phyloP scores from a whole-genome alignment of 2,797 vertebrate genomes.

The Alfaro cultratus region DNA sequence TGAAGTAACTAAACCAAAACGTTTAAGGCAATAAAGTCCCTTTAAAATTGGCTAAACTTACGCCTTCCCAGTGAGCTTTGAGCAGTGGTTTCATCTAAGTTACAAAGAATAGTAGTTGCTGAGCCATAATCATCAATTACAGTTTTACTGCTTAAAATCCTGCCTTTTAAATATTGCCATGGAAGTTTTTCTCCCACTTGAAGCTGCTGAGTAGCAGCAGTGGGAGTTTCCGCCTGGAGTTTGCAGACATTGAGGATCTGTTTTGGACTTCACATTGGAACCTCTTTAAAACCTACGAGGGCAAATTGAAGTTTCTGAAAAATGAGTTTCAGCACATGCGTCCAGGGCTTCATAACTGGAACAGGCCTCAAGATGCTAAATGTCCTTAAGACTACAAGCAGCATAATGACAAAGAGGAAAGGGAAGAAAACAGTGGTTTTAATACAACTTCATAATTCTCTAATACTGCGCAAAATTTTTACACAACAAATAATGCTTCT shows the following conservation, averaged over 20 bases:
- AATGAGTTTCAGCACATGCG: not conserved
- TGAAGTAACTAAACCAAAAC: not conserved
- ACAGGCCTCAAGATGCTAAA: not conserved
- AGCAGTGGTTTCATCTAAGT: not conserved
- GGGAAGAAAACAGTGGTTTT: not conserved
- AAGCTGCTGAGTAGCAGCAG: not conserved
- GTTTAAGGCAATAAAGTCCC: not conserved
- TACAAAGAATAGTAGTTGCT: not conserved
- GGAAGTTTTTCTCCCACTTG: not conserved
- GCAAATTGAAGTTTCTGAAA: not conserved
- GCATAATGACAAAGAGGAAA: not conserved
- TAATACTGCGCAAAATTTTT: not conserved
- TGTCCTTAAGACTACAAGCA: not conserved
- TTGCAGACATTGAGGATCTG: not conserved
- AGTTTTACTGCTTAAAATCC: not conserved
- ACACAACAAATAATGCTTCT: not conserved
- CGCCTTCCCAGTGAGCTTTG: not conserved
- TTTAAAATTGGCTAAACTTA: not conserved
- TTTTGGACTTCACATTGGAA: not conserved
- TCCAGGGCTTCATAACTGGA: not conserved
- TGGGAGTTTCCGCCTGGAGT: not conserved
- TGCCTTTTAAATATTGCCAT: not conserved
- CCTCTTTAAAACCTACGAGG: not conserved
- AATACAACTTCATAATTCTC: not conserved
- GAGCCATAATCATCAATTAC: not conserved